Percentiles rank a stretch among this genome's conserved stretches.
Evolutionary conservation across 2,888 invertebrate species (phyloP).

Genomic region (Sesia apiformis): DNA sequence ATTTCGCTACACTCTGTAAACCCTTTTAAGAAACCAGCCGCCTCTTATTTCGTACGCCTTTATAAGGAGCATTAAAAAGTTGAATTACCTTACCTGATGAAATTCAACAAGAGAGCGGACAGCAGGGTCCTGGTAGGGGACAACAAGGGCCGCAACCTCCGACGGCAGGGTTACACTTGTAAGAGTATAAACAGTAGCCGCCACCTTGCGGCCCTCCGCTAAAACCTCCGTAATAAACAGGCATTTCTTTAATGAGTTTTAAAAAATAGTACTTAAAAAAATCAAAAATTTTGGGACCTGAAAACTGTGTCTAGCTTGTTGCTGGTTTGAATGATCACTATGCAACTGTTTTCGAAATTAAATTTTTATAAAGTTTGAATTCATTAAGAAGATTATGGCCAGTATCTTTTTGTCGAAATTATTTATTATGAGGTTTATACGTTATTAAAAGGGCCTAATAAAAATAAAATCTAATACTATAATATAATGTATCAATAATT

Average conservation of each 20-base stretch:
- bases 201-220: conserved; percentile 51
- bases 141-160: conserved; percentile 36
- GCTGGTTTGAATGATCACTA: too few species aligned
- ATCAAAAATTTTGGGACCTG: neutral
- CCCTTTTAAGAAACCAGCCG: neutral
- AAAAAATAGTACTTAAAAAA: neutral
- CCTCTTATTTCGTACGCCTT: neutral
- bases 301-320: neutral
- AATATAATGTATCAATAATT: too few species aligned
- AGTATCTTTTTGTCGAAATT: too few species aligned
- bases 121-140: conserved; percentile 29
- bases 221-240: conserved; percentile 52
- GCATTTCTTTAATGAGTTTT: conserved; percentile 25
- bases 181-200: conserved; percentile 45
- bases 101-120: conserved; percentile 28
- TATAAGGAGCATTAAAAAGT: neutral
- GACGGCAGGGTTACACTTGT: conserved; percentile 21
- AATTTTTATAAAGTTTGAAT: too few species aligned
- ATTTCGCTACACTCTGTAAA: neutral
- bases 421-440: too few species aligned
- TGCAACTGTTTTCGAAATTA: too few species aligned
- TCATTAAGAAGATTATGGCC: too few species aligned
- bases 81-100: neutral
- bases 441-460: too few species aligned
- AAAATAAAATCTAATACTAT: too few species aligned